phyloP scores from a whole-genome alignment of 2,113 vertebrate species.

The Scolopax mira region DNA sequence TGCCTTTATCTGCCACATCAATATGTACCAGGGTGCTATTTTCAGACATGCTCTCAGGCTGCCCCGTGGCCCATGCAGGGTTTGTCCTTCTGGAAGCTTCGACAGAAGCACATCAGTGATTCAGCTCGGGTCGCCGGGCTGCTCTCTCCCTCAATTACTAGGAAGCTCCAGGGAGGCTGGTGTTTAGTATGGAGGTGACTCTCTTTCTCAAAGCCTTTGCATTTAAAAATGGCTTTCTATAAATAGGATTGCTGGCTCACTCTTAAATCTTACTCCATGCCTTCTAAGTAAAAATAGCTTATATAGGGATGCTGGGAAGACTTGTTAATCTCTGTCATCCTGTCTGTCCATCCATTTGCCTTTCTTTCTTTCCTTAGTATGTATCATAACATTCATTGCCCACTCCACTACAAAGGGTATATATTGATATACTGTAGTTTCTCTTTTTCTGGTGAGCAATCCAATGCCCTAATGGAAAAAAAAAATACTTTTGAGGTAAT shows the following conservation, averaged over 20 bases:
- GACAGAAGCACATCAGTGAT: not conserved
- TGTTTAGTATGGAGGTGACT: conserved; percentile 35
- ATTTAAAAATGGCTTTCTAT: conserved; percentile 81
- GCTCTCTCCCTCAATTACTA: not conserved
- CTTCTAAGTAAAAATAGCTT: conserved; percentile 84
- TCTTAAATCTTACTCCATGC: conserved; percentile 83
- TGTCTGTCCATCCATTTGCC: conserved; percentile 50
- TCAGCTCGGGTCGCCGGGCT: not conserved
- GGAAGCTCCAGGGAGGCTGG: not conserved
- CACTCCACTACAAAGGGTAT: not conserved
- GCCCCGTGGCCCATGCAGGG: not conserved
- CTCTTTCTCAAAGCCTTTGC: conserved; percentile 48
- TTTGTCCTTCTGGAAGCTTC: conserved; percentile 59
- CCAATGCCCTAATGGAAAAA: not conserved
- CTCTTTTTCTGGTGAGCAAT: not conserved
- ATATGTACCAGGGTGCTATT: not conserved
- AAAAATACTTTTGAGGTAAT: not conserved
- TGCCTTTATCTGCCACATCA: not conserved
- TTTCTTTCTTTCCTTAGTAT: not conserved
- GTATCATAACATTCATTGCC: not conserved
- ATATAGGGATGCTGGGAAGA: conserved; percentile 71
- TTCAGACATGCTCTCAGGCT: not conserved
- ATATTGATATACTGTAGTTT: not conserved
- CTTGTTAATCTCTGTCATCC: conserved; percentile 76
- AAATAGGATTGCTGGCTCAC: conserved; percentile 86